A percentile compares a stretch with the other conserved stretches of the same genome.
phyloP scores from a whole-genome alignment of 2,888 invertebrate species.

The Caenorhabditis afra region DNA sequence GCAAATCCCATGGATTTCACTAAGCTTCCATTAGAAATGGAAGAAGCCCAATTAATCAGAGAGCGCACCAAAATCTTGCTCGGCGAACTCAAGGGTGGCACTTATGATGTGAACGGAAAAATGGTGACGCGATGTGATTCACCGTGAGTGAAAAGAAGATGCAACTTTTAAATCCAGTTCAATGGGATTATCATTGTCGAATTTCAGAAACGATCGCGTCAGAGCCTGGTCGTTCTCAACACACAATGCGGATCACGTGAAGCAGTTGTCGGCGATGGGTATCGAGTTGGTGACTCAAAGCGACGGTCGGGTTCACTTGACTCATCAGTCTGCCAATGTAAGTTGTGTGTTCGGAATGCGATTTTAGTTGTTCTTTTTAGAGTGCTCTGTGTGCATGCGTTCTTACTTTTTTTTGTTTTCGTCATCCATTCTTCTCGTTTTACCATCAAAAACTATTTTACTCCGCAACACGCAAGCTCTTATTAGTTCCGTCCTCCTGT shows the following conservation, averaged over 20 bases:
- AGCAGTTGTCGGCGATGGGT: slow-evolving; percentile 93
- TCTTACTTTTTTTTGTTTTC: background rate
- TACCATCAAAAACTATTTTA: slow-evolving; percentile 3
- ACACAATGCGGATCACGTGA: slow-evolving; percentile 91
- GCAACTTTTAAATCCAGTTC: background rate
- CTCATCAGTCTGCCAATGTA: slow-evolving; percentile 89
- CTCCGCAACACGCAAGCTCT: slow-evolving; percentile 56
- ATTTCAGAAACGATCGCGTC: slow-evolving; percentile 71
- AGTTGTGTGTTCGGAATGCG: no score
- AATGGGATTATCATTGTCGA: background rate
- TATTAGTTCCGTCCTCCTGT: slow-evolving; percentile 1
- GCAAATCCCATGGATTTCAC: slow-evolving; percentile 64
- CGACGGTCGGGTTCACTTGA: slow-evolving; percentile 92
- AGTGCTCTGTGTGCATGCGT: slow-evolving; percentile 1
- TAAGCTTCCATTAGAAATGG: slow-evolving; percentile 54
- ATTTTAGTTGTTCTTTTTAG: background rate
- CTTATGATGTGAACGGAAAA: slow-evolving; percentile 4
- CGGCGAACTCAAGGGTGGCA: slow-evolving; percentile 57
- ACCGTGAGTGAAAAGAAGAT: slow-evolving; percentile 45
- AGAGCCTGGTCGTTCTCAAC: slow-evolving; percentile 84
- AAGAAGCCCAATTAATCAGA: slow-evolving; percentile 63
- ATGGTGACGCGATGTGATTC: slow-evolving; percentile 52
- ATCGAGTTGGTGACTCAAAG: slow-evolving; percentile 91
- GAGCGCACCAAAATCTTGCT: slow-evolving; percentile 68
- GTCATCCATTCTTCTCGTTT: slow-evolving; percentile 14